Evolutionary conservation across 2,797 vertebrate genomes (phyloP).

Genomic region (Taeniopygia guttata): DNA sequence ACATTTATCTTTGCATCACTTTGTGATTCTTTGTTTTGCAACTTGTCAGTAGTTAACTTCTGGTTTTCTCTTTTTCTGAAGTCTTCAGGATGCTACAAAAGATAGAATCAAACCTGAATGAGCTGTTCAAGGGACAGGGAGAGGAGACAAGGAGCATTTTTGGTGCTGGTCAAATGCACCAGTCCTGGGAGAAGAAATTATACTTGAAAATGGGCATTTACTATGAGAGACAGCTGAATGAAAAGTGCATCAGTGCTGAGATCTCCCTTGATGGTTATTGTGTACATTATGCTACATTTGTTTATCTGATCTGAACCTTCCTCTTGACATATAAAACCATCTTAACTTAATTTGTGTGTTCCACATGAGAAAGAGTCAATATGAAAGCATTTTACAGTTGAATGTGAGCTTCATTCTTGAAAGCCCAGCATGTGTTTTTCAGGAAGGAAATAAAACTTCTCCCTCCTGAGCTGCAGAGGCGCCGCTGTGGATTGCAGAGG

Average conservation of each 20-base stretch:
- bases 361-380: neutral
- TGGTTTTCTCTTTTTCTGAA: neutral
- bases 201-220: neutral
- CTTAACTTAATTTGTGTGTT: neutral
- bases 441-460: no score
- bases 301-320: neutral
- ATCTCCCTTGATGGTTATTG: neutral
- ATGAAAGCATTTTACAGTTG: neutral
- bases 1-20: neutral
- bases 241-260: neutral
- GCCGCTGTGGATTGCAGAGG: neutral
- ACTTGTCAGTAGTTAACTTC: neutral
- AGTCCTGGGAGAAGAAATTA: neutral
- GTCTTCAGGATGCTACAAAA: neutral
- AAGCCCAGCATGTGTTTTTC: neutral
- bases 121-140: neutral
- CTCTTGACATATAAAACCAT: neutral
- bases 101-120: neutral
- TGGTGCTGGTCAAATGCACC: neutral
- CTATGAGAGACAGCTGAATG: neutral
- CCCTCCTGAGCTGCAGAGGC: rapidly evolving
- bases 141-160: neutral
- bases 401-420: neutral
- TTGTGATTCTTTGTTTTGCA: neutral
- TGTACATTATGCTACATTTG: neutral